phyloP scores from a whole-genome alignment of 2,113 vertebrate species.

The Irena cyanogastra region DNA sequence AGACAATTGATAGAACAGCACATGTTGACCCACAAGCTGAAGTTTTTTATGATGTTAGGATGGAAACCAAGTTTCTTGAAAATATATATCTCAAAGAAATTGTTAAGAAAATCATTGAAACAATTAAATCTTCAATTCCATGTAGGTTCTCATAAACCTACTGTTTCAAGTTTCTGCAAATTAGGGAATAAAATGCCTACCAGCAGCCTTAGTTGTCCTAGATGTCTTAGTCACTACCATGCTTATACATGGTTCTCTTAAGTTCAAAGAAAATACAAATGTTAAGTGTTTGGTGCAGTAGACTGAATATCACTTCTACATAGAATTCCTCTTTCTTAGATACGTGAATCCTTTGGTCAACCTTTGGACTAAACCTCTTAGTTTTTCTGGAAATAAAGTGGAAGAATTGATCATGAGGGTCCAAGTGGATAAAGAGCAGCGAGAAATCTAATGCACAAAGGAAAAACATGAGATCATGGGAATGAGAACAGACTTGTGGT shows the following conservation, averaged over 20 bases:
- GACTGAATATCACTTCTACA: background rate
- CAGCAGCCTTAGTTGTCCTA: background rate
- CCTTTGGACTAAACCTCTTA: background rate
- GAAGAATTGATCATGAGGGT: background rate
- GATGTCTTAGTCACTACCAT: background rate
- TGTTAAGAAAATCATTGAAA: background rate
- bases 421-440: background rate
- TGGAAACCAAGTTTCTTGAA: background rate
- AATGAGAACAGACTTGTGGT: background rate
- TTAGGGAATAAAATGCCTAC: background rate
- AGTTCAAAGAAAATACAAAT: background rate
- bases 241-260: background rate
- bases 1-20: background rate
- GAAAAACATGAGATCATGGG: background rate
- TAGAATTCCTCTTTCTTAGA: background rate
- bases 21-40: background rate
- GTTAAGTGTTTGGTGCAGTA: background rate
- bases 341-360: background rate
- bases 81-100: background rate
- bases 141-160: background rate
- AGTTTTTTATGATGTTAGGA: background rate
- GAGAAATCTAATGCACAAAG: background rate
- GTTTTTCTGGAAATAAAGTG: background rate
- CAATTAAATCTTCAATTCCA: background rate
- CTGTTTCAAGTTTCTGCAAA: constrained; percentile 7